Evolutionary conservation across 2,888 invertebrate genomes (phyloP).

Genomic region (Phortica okadai): DNA sequence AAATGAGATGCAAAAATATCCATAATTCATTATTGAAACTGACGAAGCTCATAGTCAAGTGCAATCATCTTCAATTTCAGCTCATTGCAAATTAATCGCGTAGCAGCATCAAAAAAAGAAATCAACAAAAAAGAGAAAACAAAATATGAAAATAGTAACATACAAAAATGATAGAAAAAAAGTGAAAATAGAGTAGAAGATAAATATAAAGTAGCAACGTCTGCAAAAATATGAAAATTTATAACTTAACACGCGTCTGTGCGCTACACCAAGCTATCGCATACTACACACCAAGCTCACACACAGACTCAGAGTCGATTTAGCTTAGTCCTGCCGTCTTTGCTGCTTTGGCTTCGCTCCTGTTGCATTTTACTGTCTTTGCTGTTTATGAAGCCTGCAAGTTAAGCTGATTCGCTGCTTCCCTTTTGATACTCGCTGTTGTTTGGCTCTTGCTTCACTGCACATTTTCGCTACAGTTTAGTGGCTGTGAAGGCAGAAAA

Average conservation of each 20-base stretch:
- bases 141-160: constrained; percentile 57
- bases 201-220: constrained; percentile 36
- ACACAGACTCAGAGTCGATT: background rate
- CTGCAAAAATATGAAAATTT: constrained; percentile 34
- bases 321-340: background rate
- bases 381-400: constrained; percentile 61
- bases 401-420: constrained; percentile 53
- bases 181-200: constrained; percentile 49
- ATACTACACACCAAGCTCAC: background rate
- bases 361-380: background rate
- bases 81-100: constrained; percentile 68
- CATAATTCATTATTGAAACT: constrained; percentile 31
- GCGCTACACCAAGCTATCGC: background rate
- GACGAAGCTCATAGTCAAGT: constrained; percentile 45
- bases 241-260: constrained; percentile 21
- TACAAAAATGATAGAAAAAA: constrained; percentile 47
- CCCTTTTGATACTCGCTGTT: constrained; percentile 52
- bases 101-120: constrained; percentile 36
- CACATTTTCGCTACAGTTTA: constrained; percentile 20
- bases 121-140: constrained; percentile 47
- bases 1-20: constrained; percentile 14
- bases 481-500: background rate
- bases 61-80: constrained; percentile 68
- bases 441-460: constrained; percentile 1
- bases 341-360: constrained; percentile 47